Conservation (phyloP, 2,113 vertebrate species). For the Dryoscopus gambensis region DNA sequence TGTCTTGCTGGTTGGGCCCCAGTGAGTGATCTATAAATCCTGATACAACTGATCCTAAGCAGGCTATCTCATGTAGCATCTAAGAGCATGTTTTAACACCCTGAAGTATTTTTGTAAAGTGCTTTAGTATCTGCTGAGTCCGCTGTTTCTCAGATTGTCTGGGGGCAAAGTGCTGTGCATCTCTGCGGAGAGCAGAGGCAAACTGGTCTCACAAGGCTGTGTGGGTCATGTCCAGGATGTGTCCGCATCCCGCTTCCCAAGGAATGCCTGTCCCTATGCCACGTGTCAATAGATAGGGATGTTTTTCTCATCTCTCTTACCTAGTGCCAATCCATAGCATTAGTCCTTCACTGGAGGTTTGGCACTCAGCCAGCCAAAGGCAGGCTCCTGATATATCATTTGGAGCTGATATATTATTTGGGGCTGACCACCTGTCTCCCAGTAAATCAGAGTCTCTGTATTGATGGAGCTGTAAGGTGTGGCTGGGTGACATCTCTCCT, state of each 20-base stretch:
- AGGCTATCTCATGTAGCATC: not conserved
- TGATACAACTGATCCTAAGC: not conserved
- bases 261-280: not conserved
- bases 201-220: not conserved
- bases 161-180: not conserved
- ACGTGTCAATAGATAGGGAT: rapidly evolving
- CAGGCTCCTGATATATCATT: not conserved
- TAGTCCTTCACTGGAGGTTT: not conserved
- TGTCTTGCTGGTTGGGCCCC: not conserved
- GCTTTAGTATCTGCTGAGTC: not conserved
- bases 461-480: not conserved
- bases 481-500: not conserved
- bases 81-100: not conserved
- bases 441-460: not conserved
- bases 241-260: not conserved
- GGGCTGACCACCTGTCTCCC: rapidly evolving
- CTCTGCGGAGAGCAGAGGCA: not conserved
- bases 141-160: not conserved
- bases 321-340: not conserved
- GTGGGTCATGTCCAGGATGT: not conserved
- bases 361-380: not conserved
- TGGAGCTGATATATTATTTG: not conserved
- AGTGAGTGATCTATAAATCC: not conserved
- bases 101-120: not conserved
- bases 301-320: not conserved